Evolutionary conservation across 2,797 vertebrate species (phyloP), one percentile per base, ranked within the genome.

Genomic region (Tinamus major): DNA sequence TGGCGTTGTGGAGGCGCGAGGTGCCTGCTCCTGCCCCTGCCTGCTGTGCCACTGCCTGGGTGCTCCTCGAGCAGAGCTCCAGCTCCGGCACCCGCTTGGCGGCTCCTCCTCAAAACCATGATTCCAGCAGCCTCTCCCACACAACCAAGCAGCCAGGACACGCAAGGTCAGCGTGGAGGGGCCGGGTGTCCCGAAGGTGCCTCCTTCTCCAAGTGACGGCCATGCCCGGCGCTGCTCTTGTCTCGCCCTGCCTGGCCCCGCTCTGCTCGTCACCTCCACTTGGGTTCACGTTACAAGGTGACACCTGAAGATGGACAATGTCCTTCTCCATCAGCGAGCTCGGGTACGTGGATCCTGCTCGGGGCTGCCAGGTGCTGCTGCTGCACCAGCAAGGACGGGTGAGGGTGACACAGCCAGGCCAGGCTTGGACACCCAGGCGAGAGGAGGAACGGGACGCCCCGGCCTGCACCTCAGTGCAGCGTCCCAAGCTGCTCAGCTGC

Each of bases 401-500:
- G 33, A 42, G 1, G 9, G 10, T 0, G 2, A 17, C 3, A 2
- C 29, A 55, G 53, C 29, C 15, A 21, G 15, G 53, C 27, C 16
- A 1, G 17, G 15, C 53, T 31, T 29, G 53, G 53, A 18, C 53
- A 55, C 29, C 35, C 13, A 51, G 23, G 18, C 27, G 15, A 55
- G 29, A 10, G 17, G 53, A 31, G 29, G 17, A 55, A 55, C 5
- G 9, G 29, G 53, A 31, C 16, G 9, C 53, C 15, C 27, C 10
- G 8, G 51, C 14, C 51, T 53, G 51, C 51, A 59, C 24, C 39
- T 11, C 3, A 2, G 20, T 5, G 2, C 39, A 64, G 35, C 14
- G 2, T 23, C 63, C 33, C 2, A 1, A 4, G 2, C 1, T 6
- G 26, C 31, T 70, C 27, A 19, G 65, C 23, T 3, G 15, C 3